These are phyloP conservation scores for Microplitis mediator DNA, from an alignment of 1,140 invertebrate genomes.

Conservation along the genomic window DNA sequence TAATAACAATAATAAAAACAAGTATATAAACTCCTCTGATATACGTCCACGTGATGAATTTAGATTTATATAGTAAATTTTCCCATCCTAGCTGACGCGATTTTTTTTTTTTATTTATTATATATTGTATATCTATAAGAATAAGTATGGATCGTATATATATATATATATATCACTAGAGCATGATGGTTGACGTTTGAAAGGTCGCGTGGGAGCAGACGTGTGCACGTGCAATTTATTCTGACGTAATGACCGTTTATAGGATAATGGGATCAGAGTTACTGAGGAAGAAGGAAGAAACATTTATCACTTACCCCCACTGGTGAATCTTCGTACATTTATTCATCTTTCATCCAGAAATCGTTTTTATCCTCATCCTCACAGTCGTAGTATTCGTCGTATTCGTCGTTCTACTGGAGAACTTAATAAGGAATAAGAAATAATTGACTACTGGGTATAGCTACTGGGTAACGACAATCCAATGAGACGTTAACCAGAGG, in stretches of 20 bases:
- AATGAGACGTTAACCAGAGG: not conserved
- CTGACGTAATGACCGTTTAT: constrained; percentile 24
- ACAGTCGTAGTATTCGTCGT: not conserved
- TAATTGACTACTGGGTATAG: constrained; percentile 15
- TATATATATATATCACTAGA: not conserved
- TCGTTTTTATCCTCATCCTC: not conserved
- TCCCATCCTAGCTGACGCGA: too few relatives aligned
- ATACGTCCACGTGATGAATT: too few relatives aligned
- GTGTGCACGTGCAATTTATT: constrained; percentile 17
- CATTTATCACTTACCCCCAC: constrained; percentile 20
- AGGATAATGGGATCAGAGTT: constrained; percentile 15
- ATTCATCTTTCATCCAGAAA: not conserved
- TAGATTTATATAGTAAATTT: too few relatives aligned
- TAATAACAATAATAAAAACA: too few relatives aligned
- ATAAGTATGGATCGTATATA: not conserved
- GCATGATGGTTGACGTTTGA: constrained; percentile 18
- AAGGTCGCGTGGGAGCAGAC: constrained; percentile 20
- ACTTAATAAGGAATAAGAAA: constrained; percentile 4
- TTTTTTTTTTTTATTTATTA: too few relatives aligned
- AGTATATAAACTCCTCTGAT: too few relatives aligned
- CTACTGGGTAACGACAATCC: constrained; percentile 11
- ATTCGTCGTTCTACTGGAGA: not conserved
- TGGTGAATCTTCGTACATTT: constrained; percentile 5
- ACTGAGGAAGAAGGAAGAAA: constrained; percentile 6
- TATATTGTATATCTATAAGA: not conserved